phyloP scores from a whole-genome alignment of 2,888 invertebrate genomes.

The Fragum sueziense region DNA sequence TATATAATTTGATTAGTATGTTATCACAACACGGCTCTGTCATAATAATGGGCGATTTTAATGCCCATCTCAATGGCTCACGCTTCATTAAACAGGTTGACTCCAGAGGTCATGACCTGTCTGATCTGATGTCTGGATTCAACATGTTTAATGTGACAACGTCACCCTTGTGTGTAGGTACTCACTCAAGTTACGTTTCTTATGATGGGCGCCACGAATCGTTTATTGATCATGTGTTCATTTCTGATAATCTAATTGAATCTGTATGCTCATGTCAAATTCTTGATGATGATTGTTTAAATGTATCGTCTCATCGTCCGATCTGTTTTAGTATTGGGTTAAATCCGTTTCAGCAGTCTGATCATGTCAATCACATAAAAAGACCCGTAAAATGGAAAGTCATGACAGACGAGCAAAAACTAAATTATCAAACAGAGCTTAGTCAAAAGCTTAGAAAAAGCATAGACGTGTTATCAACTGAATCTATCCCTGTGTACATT shows the following conservation, averaged over 20 bases:
- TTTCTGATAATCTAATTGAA: background rate
- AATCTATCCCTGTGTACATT: background rate
- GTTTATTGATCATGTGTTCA: conserved; percentile 14
- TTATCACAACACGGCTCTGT: background rate
- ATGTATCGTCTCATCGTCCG: conserved; percentile 12
- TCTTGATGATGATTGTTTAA: conserved; percentile 17
- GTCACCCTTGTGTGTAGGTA: background rate
- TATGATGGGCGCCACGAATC: conserved; percentile 6
- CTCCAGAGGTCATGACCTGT: background rate
- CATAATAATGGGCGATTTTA: conserved; percentile 15
- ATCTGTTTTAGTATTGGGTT: background rate
- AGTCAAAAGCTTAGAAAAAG: background rate
- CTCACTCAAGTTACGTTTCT: conserved; percentile 7
- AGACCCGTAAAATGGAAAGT: conserved; percentile 4
- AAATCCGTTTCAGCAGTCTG: background rate
- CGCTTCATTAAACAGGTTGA: conserved; percentile 1
- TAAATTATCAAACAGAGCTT: background rate
- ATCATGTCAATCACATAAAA: background rate
- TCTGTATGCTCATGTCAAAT: background rate
- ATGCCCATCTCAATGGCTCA: conserved; percentile 6
- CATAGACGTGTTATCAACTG: background rate
- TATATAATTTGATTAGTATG: background rate
- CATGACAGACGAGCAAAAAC: background rate
- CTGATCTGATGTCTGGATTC: background rate
- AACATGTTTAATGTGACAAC: background rate